Evolutionary conservation across 2,797 vertebrate genomes (phyloP).

Genomic region (Ctenochaetus hawaiiensis): DNA sequence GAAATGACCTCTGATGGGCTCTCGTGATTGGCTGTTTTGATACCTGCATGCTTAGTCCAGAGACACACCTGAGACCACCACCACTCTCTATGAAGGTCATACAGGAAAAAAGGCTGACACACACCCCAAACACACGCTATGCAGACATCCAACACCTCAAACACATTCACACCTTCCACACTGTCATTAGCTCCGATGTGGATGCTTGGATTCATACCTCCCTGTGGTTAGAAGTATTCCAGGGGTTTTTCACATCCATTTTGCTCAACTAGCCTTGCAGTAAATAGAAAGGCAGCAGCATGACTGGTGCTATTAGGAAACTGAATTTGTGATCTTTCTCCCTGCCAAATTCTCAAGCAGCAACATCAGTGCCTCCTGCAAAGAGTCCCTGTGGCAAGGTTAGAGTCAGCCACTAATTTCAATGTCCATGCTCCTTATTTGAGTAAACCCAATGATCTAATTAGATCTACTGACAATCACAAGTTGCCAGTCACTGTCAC

Average conservation of each 20-base stretch:
- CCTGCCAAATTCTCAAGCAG: conserved; percentile 17
- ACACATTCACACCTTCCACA: neutral
- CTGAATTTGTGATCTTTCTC: conserved; percentile 4
- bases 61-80: conserved; percentile 56
- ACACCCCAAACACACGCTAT: conserved; percentile 8
- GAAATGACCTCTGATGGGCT: conserved; percentile 52
- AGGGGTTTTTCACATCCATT: neutral
- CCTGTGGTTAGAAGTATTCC: neutral
- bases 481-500: conserved; percentile 47
- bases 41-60: conserved; percentile 34
- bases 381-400: conserved; percentile 36
- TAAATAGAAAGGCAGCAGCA: neutral
- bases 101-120: conserved; percentile 27
- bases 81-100: conserved; percentile 63
- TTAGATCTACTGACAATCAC: conserved; percentile 4
- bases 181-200: neutral
- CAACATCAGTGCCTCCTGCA: neutral
- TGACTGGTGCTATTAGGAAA: neutral
- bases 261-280: neutral
- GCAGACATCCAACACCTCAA: conserved; percentile 5
- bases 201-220: neutral
- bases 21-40: conserved; percentile 35
- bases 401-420: conserved; percentile 28
- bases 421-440: conserved; percentile 21
- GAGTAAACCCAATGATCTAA: conserved; percentile 15